Evolutionary conservation across 2,888 invertebrate genomes (phyloP), one percentile per base, ranked within the genome.

Genomic region (Spisula solida): DNA sequence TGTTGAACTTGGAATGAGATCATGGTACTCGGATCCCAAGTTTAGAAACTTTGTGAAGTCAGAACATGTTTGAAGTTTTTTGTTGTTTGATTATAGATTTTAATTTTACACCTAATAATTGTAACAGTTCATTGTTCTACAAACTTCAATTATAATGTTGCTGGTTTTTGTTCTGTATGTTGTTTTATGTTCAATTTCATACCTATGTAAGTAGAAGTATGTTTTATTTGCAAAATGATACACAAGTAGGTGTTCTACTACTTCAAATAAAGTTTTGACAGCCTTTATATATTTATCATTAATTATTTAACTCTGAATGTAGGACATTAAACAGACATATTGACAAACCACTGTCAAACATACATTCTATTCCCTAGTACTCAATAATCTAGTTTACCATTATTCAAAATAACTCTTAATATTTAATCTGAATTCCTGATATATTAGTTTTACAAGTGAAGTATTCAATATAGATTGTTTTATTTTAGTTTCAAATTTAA

Each of bases 11-110:
- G 4, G 8, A 66, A 66, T 66, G 25, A 25, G 60, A 25, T 66
- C 60, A 8, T 60, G 25, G n/a, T 66, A 66, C 25, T 66, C 41
- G 8, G 60, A 66, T 66, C 60, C 16, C 51, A 51, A 51, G 51
- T 51, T 51, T n/a, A 66, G 60, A 66, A 66, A n/a, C 12, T 66
- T 66, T 66, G 60, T 66, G 8, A 66, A 66, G 25, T n/a, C 60
- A 66, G 60, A 66, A 6, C 60, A 10, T 2, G 1, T 25, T 66
- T n/a, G 60, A 25, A 25, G 25, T 66, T 66, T 56, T 25, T n/a
- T 66, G 60, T 66, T n/a, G n/a, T 66, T 66, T 66, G 60, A 25
- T 66, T 25, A 66, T 25, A 66, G 8, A 66, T 66, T 25, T n/a
- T 66, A 25, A 66, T 10, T n/a, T 60, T 25, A 66, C 60, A n/a